Evolutionary conservation across 1,140 invertebrate genomes (phyloP), one percentile per base, ranked within the genome.

Genomic region (Pteromalus puparum): DNA sequence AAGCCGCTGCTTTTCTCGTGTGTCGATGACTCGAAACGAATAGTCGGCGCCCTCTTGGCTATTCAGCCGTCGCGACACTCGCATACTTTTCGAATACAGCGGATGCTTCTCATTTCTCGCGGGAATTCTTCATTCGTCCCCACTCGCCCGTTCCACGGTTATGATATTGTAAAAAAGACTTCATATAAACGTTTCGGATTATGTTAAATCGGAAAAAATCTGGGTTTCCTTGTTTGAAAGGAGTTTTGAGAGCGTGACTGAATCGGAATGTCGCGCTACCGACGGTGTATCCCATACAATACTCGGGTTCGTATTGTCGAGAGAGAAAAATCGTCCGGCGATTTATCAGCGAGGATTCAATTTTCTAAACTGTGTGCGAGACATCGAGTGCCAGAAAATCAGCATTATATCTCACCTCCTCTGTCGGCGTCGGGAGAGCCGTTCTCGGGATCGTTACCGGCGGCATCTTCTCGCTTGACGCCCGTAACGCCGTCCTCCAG

Each of bases 371-470:
- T n/a, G n/a, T n/a, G n/a, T n/a, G n/a, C n/a, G n/a, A n/a, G n/a
- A n/a, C 38, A 7, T 9, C 4, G 30, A 34, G 61, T 15, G 61
- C 15, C 65, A 67, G 46, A 18, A 61, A 18, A 2, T 61, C 18
- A 9, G 53, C 1, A 61, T 61, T 61, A 61, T 73, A 12, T 83
- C 61, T 84, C 93, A 96, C 95, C 95, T 94, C 95, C 95, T 91
- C 95, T 95, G 91, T 97, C 97, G n/a, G 96, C 95, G 89, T 97
- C 97, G 1, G 97, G 97, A 2, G 97, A 97, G 65, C 96, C 97
- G 89, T 97, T 97, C 89, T 97, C 97, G 42, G 97, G 96, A 90
- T 97, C 97, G 87, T 96, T 95, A 65, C 95, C 95, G n/a, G 94
- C 94, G 5, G 95, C 93, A 88, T 97, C 97, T 93, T 97, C 97